Conservation (phyloP, 2,113 vertebrate genomes). For the Tachysurus vachellii region DNA sequence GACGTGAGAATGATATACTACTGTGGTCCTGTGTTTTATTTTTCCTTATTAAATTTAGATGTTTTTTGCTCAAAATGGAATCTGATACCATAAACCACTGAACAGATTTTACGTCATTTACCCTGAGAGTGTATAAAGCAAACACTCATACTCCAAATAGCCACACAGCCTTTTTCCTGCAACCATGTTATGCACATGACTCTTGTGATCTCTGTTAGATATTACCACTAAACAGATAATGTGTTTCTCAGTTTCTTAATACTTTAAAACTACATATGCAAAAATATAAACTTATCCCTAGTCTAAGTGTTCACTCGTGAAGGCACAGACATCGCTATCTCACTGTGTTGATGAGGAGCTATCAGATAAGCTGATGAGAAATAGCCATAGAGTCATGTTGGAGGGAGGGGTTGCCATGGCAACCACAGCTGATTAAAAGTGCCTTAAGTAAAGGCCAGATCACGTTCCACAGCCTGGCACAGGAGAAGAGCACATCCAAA, state of each 20-base stretch:
- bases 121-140: background rate
- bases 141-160: background rate
- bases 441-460: background rate
- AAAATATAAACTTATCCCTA: background rate
- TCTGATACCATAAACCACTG: background rate
- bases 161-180: background rate
- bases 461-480: background rate
- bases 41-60: background rate
- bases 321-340: background rate
- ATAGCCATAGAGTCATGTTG: background rate
- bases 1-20: background rate
- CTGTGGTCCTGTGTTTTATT: background rate
- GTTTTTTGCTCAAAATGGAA: background rate
- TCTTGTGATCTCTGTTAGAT: background rate
- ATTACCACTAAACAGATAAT: background rate
- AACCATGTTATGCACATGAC: background rate
- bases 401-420: constrained; percentile 19
- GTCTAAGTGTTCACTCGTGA: background rate
- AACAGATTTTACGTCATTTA: background rate
- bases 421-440: constrained; percentile 18
- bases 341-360: background rate
- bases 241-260: background rate
- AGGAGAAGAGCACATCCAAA: background rate
- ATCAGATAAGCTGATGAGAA: constrained; percentile 28
- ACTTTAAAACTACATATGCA: background rate